Conservation (phyloP, 2,797 vertebrate species). For the Peromyscus nudipes region DNA sequence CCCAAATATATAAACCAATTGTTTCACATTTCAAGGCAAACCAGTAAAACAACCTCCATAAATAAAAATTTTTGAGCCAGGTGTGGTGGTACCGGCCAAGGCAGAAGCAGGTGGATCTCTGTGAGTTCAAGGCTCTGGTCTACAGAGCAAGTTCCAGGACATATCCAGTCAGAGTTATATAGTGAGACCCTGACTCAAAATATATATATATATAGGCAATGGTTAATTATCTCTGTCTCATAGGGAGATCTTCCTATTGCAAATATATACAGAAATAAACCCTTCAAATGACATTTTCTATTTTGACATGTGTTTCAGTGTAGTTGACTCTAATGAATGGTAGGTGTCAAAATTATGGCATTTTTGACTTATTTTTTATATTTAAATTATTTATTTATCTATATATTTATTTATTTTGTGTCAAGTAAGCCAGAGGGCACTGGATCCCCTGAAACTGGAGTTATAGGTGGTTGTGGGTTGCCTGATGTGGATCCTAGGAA, state of each 20-base stretch:
- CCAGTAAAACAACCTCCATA: neutral
- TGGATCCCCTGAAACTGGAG: neutral
- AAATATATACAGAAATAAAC: neutral
- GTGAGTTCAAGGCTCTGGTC: neutral
- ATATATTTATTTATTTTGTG: neutral
- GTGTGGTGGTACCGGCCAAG: too few relatives aligned
- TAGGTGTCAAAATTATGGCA: neutral
- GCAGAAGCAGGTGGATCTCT: neutral
- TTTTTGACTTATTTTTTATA: constrained; percentile 36
- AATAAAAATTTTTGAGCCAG: neutral
- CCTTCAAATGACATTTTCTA: neutral
- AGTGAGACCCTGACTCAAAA: neutral
- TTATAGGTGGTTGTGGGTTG: neutral
- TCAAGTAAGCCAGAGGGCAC: neutral
- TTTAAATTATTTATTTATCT: neutral
- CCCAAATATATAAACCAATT: neutral
- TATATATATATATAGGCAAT: neutral
- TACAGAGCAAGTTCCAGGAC: neutral
- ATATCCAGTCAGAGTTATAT: neutral
- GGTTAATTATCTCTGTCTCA: neutral
- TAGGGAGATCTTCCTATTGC: neutral
- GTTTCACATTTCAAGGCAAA: neutral
- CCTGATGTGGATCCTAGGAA: neutral
- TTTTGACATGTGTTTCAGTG: constrained; percentile 19
- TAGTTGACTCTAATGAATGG: neutral